A percentile compares a stretch with the other conserved stretches of the same genome.
Evolutionary conservation across 2,888 invertebrate genomes (phyloP).

Genomic region (Drosophila algonquin): DNA sequence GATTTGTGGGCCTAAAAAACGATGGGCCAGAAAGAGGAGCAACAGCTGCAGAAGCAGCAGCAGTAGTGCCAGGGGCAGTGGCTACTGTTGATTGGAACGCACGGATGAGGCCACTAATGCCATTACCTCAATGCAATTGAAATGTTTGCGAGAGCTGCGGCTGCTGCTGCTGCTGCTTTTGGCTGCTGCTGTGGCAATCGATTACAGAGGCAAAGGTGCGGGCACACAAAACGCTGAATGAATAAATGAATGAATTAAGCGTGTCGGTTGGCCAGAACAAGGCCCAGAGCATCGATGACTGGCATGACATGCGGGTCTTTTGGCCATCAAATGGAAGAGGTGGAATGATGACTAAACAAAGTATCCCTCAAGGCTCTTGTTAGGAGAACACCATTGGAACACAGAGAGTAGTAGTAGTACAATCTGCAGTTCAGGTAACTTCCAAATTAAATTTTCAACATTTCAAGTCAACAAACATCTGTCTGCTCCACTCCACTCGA

Average conservation of each 20-base stretch:
- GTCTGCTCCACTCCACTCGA: neutral
- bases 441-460: slow-evolving; percentile 18
- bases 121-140: slow-evolving; percentile 38
- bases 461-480: slow-evolving; percentile 19
- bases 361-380: slow-evolving; percentile 24
- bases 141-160: slow-evolving; percentile 18
- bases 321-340: slow-evolving; percentile 21
- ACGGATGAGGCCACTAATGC: slow-evolving; percentile 27
- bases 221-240: slow-evolving; percentile 18
- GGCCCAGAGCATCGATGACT: slow-evolving; percentile 33
- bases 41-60: neutral
- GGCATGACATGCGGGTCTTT: slow-evolving; percentile 44
- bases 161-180: neutral
- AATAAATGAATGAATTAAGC: slow-evolving; percentile 47
- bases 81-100: slow-evolving; percentile 11
- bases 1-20: slow-evolving; percentile 21
- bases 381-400: slow-evolving; percentile 13
- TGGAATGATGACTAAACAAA: slow-evolving; percentile 14
- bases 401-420: slow-evolving; percentile 1
- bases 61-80: neutral
- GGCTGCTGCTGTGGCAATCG: slow-evolving; percentile 15
- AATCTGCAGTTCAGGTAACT: neutral
- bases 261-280: slow-evolving; percentile 6
- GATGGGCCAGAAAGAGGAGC: neutral
- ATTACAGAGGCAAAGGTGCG: slow-evolving; percentile 34